These are phyloP conservation scores for Ceyx margarethae DNA, from an alignment of 2,113 vertebrate species.

Conservation along the genomic window DNA sequence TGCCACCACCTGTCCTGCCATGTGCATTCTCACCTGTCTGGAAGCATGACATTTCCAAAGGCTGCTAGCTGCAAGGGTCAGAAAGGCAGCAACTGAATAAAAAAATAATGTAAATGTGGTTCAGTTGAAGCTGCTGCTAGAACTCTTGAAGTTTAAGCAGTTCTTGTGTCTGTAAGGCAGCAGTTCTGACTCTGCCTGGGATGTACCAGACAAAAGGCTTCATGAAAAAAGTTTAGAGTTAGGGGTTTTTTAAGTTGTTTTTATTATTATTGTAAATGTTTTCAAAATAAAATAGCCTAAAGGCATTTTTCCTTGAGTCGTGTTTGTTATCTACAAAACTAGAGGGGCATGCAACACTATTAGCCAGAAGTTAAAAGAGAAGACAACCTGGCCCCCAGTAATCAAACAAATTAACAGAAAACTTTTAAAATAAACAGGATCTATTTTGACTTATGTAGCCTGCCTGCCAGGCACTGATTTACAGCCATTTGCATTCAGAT, in stretches of 20 bases:
- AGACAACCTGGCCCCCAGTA: not conserved
- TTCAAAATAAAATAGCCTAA: not conserved
- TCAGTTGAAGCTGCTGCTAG: not conserved
- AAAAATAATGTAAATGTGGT: not conserved
- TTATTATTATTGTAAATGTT: not conserved
- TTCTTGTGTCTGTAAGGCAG: not conserved
- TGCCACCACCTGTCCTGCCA: not conserved
- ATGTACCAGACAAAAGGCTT: not conserved
- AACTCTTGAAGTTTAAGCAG: not conserved
- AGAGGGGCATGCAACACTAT: not conserved
- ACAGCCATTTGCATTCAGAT: constrained; percentile 34
- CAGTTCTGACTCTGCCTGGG: not conserved
- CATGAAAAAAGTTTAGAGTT: not conserved
- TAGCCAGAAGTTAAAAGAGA: not conserved
- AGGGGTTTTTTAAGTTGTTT: accelerated
- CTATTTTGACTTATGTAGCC: not conserved
- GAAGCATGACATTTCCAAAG: not conserved
- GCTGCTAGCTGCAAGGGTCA: not conserved
- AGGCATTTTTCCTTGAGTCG: not conserved
- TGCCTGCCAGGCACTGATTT: not conserved
- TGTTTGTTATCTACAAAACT: not conserved
- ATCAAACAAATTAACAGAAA: not conserved
- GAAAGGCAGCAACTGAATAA: not conserved
- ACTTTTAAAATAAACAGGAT: not conserved
- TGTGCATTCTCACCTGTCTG: not conserved